phyloP scores from a whole-genome alignment of 2,113 vertebrate species.

The Orthonyx spaldingii region DNA sequence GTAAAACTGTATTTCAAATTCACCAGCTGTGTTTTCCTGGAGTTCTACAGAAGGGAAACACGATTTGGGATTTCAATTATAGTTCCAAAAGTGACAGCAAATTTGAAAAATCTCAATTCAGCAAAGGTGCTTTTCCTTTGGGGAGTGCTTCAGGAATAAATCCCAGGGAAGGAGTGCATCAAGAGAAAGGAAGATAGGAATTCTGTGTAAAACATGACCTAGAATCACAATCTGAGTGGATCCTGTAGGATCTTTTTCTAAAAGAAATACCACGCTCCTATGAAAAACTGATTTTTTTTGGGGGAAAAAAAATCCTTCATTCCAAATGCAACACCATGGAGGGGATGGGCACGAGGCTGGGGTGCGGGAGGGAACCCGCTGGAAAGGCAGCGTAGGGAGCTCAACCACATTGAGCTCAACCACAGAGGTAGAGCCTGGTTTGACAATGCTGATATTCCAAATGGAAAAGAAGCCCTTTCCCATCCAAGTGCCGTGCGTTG shows the following conservation, averaged over 20 bases:
- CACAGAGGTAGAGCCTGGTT: neutral
- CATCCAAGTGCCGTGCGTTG: neutral
- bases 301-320: neutral
- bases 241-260: neutral
- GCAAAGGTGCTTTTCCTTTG: neutral
- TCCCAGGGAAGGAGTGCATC: neutral
- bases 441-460: neutral
- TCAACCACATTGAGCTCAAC: neutral
- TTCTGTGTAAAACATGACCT: conserved; percentile 1
- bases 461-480: neutral
- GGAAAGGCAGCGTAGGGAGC: neutral
- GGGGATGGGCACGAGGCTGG: neutral
- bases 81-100: neutral
- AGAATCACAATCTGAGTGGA: neutral
- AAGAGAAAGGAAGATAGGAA: neutral
- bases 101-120: conserved; percentile 9
- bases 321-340: neutral
- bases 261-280: neutral
- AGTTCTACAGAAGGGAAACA: neutral
- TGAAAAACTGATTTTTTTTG: conserved; percentile 16
- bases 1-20: neutral
- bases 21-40: neutral
- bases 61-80: neutral
- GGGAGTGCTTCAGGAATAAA: neutral
- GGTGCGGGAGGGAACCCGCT: neutral